phyloP scores from a whole-genome alignment of 1,140 invertebrate genomes.

The Orchesella cincta region DNA sequence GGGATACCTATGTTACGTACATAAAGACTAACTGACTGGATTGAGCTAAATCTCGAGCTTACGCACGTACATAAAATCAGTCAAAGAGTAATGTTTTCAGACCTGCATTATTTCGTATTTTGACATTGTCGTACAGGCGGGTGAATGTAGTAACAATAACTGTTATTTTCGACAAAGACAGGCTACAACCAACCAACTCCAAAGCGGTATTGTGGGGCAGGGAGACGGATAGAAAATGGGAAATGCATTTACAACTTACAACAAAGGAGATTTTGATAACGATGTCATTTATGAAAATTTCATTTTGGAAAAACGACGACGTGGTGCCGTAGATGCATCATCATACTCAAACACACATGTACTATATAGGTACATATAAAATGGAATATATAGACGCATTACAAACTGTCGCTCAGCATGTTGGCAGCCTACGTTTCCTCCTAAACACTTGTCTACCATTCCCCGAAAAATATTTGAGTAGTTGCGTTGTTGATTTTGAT shows the following conservation, averaged over 20 bases:
- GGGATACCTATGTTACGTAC: background rate
- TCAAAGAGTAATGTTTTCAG: too few relatives aligned
- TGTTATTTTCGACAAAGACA: background rate
- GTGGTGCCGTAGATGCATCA: background rate
- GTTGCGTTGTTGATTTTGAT: conserved; percentile 17
- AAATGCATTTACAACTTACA: conserved; percentile 11
- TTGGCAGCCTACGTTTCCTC: too few relatives aligned
- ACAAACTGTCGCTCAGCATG: too few relatives aligned
- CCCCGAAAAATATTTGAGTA: background rate
- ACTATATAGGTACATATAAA: too few relatives aligned
- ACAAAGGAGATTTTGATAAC: background rate
- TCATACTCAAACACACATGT: too few relatives aligned
- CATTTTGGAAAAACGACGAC: background rate
- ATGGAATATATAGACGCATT: too few relatives aligned
- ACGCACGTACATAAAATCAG: background rate
- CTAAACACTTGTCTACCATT: background rate
- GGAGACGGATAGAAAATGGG: background rate
- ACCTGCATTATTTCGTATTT: too few relatives aligned
- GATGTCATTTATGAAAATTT: conserved; percentile 21
- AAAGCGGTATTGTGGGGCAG: background rate
- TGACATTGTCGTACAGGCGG: background rate
- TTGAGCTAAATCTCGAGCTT: background rate
- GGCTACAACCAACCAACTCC: background rate
- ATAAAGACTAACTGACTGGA: background rate
- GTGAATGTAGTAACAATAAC: too few relatives aligned